Conservation (phyloP, 1,140 invertebrate genomes). For the Condylostylus longicornis region DNA sequence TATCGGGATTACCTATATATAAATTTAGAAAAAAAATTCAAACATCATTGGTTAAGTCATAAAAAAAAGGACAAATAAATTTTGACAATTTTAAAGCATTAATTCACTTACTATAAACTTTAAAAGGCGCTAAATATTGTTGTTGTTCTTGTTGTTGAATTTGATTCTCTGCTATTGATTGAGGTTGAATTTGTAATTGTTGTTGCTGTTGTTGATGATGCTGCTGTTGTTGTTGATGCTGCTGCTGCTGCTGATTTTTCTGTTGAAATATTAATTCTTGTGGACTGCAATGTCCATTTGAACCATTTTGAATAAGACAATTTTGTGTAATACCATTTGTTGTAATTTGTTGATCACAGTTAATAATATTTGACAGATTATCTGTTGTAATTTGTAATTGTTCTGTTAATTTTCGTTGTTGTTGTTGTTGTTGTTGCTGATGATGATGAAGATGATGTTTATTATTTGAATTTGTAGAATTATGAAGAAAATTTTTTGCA, state of each 20-base stretch:
- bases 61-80: background rate
- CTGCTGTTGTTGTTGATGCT: constrained; percentile 16
- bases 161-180: constrained; percentile 14
- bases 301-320: too few relatives aligned
- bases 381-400: background rate
- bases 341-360: too few relatives aligned
- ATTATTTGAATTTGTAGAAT: too few relatives aligned
- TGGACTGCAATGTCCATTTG: constrained; percentile 9
- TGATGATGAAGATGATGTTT: too few relatives aligned
- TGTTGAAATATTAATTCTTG: constrained; percentile 14
- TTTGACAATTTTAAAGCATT: constrained; percentile 6
- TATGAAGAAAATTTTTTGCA: too few relatives aligned
- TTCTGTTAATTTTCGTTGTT: too few relatives aligned
- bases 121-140: constrained; percentile 34
- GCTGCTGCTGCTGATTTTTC: constrained; percentile 7
- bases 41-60: background rate
- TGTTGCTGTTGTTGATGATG: constrained; percentile 19
- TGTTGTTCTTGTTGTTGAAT: constrained; percentile 25
- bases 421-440: constrained; percentile 10
- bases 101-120: constrained; percentile 48
- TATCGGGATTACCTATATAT: constrained; percentile 66
- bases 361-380: too few relatives aligned
- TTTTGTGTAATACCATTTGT: too few relatives aligned
- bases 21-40: constrained; percentile 2
- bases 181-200: constrained; percentile 17